These are phyloP conservation scores for Dinocampus coccinellae DNA, from an alignment of 2,888 invertebrate species.

Conservation along the genomic window DNA sequence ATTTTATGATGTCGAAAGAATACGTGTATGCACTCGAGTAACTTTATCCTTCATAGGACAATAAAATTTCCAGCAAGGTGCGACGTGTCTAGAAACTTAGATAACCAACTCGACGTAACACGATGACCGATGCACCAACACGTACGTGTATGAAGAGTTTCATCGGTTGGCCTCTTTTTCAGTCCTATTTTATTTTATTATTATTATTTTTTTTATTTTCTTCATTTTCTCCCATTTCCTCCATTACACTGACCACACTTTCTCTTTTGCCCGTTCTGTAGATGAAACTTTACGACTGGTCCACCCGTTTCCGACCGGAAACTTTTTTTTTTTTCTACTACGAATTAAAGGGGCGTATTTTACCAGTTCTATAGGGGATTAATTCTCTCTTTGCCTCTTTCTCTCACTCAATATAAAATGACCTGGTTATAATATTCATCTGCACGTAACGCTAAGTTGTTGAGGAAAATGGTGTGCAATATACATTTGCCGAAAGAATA, in stretches of 20 bases:
- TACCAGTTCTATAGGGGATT: constrained; percentile 18
- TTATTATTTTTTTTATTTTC: constrained; percentile 6
- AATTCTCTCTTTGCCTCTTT: background rate
- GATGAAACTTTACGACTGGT: background rate
- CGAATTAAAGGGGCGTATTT: constrained; percentile 6
- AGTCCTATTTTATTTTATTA: background rate
- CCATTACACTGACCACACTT: background rate
- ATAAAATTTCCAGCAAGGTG: constrained; percentile 40
- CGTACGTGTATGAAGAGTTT: constrained; percentile 16
- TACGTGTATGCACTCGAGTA: constrained; percentile 19
- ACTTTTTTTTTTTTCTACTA: constrained; percentile 4
- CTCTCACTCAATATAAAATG: constrained; percentile 31
- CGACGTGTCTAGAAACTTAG: constrained; percentile 39
- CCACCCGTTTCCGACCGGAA: background rate
- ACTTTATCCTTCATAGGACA: constrained; percentile 14
- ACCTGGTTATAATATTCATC: constrained; percentile 41
- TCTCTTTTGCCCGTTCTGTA: background rate
- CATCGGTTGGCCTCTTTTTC: constrained; percentile 13
- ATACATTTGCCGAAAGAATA: constrained; percentile 36
- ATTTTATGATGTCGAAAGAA: constrained; percentile 19
- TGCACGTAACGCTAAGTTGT: constrained; percentile 28
- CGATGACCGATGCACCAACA: constrained; percentile 34
- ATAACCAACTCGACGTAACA: constrained; percentile 16
- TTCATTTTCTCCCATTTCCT: background rate
- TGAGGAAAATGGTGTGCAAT: constrained; percentile 27